These are phyloP conservation scores for Aeoliscus strigatus DNA, from an alignment of 2,797 vertebrate species.

Conservation along the genomic window DNA sequence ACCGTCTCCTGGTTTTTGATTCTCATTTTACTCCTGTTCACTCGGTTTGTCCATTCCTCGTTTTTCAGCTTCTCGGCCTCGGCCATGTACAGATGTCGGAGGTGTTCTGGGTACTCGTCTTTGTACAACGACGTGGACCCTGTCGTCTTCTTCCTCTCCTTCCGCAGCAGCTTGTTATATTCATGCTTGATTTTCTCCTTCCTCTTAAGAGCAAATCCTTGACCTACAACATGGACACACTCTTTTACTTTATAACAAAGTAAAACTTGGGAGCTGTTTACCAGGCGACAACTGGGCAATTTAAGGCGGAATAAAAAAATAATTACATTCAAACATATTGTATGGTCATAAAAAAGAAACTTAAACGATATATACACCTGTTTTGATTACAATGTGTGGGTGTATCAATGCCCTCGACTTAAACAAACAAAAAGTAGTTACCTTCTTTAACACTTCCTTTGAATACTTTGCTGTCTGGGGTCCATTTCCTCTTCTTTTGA, in stretches of 20 bases:
- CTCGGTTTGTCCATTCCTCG: conserved; percentile 56
- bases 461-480: conserved; percentile 59
- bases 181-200: conserved; percentile 82
- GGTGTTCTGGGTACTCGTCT: conserved; percentile 88
- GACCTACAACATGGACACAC: conserved; percentile 70
- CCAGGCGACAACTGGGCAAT: no score
- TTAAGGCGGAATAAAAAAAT: no score
- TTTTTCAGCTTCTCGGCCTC: conserved; percentile 80
- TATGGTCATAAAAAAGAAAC: no score
- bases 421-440: conserved; percentile 18
- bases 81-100: conserved; percentile 89
- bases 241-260: no score
- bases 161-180: conserved; percentile 84
- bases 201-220: conserved; percentile 87
- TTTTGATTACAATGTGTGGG: no score
- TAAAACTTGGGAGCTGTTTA: no score
- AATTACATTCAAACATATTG: no score
- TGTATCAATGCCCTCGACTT: no score
- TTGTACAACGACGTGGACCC: conserved; percentile 58
- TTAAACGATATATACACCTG: no score
- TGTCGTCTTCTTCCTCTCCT: conserved; percentile 50
- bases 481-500: conserved; percentile 67
- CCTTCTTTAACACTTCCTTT: conserved; percentile 77
- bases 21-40: conserved; percentile 61
- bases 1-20: conserved; percentile 5